phyloP scores from a whole-genome alignment of 1,140 invertebrate species.

The Phenacoccus solenopsis region DNA sequence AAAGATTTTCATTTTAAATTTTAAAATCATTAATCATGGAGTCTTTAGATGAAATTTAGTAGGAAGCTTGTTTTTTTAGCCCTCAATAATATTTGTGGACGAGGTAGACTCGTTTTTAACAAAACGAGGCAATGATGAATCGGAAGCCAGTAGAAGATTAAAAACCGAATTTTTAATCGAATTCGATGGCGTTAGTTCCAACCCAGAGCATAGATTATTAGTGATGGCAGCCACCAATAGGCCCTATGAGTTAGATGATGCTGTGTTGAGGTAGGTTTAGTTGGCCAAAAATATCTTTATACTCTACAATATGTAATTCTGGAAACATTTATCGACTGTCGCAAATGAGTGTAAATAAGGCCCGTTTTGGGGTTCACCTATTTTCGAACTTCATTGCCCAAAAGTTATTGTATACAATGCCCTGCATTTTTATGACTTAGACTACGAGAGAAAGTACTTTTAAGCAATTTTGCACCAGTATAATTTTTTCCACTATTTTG shows the following conservation, averaged over 20 bases:
- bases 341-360: no score
- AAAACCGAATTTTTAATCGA: conserved; percentile 86
- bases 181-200: conserved; percentile 77
- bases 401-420: no score
- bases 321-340: neutral
- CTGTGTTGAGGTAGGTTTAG: conserved; percentile 49
- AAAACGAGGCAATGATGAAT: conserved; percentile 70
- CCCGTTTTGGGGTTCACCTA: no score
- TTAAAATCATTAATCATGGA: neutral
- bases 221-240: conserved; percentile 96
- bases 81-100: conserved; percentile 91
- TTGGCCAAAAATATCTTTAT: no score
- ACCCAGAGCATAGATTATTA: conserved; percentile 76
- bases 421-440: no score
- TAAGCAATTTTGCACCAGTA: no score
- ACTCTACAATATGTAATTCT: no score
- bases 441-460: no score
- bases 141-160: conserved; percentile 84
- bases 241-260: conserved; percentile 89
- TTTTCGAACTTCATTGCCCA: no score
- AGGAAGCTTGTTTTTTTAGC: conserved; percentile 43
- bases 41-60: no score
- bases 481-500: no score
- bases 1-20: no score
- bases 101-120: conserved; percentile 88